Evolutionary conservation across 2,113 vertebrate genomes (phyloP).

Genomic region (Engraulis encrasicolus): DNA sequence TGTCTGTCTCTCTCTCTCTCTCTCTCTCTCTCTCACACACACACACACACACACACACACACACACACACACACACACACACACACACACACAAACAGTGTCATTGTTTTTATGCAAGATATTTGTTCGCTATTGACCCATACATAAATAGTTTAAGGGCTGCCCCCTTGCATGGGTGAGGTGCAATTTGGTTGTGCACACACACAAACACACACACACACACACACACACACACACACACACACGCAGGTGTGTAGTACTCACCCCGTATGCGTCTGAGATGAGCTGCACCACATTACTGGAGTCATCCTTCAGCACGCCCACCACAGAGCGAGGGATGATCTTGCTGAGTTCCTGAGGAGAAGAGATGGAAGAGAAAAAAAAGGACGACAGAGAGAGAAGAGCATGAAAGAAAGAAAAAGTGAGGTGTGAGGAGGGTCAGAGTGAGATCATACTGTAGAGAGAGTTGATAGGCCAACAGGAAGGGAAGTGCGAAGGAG

Average conservation of each 20-base stretch:
- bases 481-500: too few species aligned
- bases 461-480: too few species aligned
- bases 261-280: slow-evolving; percentile 77
- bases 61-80: too few species aligned
- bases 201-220: not conserved
- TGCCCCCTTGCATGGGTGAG: not conserved
- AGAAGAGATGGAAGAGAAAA: not conserved
- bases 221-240: not conserved
- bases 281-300: slow-evolving; percentile 84
- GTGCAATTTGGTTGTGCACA: not conserved
- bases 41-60: too few species aligned
- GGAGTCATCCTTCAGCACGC: slow-evolving; percentile 75
- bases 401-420: not conserved
- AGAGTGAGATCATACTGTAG: too few species aligned
- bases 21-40: too few species aligned
- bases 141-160: too few species aligned
- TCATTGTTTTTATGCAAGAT: too few species aligned
- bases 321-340: slow-evolving; percentile 80
- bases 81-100: too few species aligned
- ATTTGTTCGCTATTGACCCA: too few species aligned
- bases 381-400: not conserved
- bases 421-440: not conserved
- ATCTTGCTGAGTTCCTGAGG: slow-evolving; percentile 76
- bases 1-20: too few species aligned
- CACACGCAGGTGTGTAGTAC: slow-evolving; percentile 32